Conservation (phyloP, 2,888 invertebrate genomes). For the Lithosia quadra region DNA sequence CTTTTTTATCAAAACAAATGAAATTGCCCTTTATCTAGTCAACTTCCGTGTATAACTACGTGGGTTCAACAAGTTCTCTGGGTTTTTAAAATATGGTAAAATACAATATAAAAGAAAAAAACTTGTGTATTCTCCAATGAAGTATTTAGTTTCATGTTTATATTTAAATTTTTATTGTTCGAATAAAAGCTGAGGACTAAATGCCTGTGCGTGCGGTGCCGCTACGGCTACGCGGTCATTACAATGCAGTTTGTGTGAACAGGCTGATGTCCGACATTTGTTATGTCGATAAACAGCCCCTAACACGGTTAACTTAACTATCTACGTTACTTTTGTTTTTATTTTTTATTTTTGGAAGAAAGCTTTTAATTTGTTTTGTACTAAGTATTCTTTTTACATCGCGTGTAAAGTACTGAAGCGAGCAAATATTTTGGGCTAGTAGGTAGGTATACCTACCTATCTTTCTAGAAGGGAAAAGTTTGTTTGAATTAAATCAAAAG, state of each 20-base stretch:
- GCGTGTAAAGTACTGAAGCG: not conserved
- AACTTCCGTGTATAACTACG: not conserved
- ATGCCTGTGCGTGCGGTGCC: slow-evolving; percentile 65
- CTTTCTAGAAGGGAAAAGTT: too few species aligned
- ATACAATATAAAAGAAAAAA: not conserved
- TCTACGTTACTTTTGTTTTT: slow-evolving; percentile 34
- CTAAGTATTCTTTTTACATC: not conserved
- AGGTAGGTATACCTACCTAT: too few species aligned
- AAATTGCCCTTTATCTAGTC: not conserved
- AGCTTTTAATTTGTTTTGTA: not conserved
- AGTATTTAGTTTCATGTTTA: not conserved
- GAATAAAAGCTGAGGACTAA: slow-evolving; percentile 54
- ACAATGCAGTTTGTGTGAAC: slow-evolving; percentile 74
- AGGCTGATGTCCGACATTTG: slow-evolving; percentile 69
- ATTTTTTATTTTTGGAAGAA: not conserved
- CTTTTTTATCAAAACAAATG: not conserved
- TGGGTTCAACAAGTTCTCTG: not conserved
- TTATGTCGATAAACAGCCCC: slow-evolving; percentile 66
- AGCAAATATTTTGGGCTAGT: too few species aligned
- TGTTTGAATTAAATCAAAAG: too few species aligned
- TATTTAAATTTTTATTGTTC: not conserved
- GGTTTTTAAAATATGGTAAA: not conserved
- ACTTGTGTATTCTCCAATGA: not conserved
- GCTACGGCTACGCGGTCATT: slow-evolving; percentile 67
- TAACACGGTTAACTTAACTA: slow-evolving; percentile 65